phyloP scores from a whole-genome alignment of 2,888 invertebrate genomes.

The Drosophila prolongata region DNA sequence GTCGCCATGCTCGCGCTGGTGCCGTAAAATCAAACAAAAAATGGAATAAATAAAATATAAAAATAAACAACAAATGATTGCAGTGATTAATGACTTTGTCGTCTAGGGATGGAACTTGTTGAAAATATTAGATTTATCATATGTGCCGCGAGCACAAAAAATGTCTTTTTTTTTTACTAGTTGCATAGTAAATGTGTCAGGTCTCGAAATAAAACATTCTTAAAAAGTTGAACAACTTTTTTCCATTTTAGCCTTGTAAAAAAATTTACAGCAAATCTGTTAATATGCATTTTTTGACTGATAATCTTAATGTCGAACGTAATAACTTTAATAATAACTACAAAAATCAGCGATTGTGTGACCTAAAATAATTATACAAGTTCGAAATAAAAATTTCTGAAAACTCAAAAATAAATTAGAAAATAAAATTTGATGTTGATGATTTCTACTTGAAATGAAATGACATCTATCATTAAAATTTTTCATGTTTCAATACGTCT shows the following conservation, averaged over 20 bases:
- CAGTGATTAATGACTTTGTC: slow-evolving; percentile 67
- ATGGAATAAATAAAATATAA: slow-evolving; percentile 46
- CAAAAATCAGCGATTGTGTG: too few species aligned
- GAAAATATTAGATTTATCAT: slow-evolving; percentile 32
- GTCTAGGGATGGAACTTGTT: slow-evolving; percentile 41
- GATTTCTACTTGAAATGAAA: background rate
- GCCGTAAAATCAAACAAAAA: slow-evolving; percentile 44
- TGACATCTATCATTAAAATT: slow-evolving; percentile 3
- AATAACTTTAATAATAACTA: too few species aligned
- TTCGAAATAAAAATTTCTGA: too few species aligned
- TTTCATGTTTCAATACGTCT: slow-evolving; percentile 15
- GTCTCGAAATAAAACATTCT: background rate
- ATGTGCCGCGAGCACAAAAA: slow-evolving; percentile 1
- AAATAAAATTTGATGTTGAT: too few species aligned
- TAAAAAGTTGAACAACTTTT: background rate
- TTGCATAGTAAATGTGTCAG: background rate
- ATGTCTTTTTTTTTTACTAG: slow-evolving; percentile 10
- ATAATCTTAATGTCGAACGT: too few species aligned
- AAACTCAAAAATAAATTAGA: too few species aligned
- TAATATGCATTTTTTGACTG: too few species aligned
- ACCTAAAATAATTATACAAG: too few species aligned
- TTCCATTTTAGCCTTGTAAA: background rate
- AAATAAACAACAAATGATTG: slow-evolving; percentile 61
- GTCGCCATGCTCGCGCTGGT: slow-evolving; percentile 44
- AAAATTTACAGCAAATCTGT: too few species aligned